Base-by-base conservation (phyloP, 2,888 invertebrate species). In the Pyrrhia umbra region DNA sequence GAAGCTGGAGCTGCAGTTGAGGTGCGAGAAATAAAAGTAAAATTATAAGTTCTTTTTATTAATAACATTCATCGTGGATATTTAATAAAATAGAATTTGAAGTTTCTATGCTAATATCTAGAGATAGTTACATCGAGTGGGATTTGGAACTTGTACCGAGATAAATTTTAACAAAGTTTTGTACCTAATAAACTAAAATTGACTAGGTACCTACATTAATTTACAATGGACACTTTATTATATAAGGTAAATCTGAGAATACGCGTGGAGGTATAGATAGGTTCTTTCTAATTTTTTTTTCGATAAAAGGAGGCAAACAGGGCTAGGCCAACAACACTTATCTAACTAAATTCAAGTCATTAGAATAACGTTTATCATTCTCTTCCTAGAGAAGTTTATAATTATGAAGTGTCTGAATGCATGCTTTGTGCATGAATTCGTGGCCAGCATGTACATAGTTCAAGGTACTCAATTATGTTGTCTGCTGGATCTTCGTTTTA, bases 51-150 rank as follows among this genome's bases (percentile, higher is more conserved):
- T 20, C 39, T 57, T 49, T 58, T 68, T 42, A 64, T 70, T 70
- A 40, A 39, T 57, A 68, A 70, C 71, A 64, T 70, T 64, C 34
- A 68, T 63, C 40, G 30, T 23, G 27, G 20, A 50, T 69, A 69
- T 62, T 70, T 68, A 47, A n/a, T n/a, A n/a, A 68, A 70, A 64
- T 47, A 63, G 51, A 56, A 57, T 57, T 57, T 51, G 42, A 52
- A 16, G 23, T 47, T 47, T 57, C 37, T 45, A 63, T 42, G 47
- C 50, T 55, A 46, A 49, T 51, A 57, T 49, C 65, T 52, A 69
- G 42, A 42, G 16, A 34, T 37, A 51, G 15, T 15, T 59, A 67
- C 39, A 67, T 18, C 49, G 8, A 57, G 20, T 58, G 39, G 25
- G 23, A 21, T 52, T 57, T 57, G 39, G 64, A 51, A 70, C 57